These are phyloP conservation scores for Penaeus japonicus DNA, from an alignment of 1,140 invertebrate genomes.

Conservation along the genomic window DNA sequence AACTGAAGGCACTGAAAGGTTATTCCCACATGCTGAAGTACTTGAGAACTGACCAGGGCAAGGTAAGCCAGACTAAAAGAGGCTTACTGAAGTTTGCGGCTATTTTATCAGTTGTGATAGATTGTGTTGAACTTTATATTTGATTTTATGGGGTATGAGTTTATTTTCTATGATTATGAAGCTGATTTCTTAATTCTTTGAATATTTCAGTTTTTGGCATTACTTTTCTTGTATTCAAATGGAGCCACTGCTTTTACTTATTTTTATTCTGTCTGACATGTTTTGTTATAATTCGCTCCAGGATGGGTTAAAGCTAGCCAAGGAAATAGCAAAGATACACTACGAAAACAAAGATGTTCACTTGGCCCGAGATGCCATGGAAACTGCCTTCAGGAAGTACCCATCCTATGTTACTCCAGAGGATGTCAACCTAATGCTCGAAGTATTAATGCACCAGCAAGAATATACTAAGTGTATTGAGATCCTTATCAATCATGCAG, in stretches of 20 bases:
- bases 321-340: conserved; percentile 77
- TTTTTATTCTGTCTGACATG: not conserved
- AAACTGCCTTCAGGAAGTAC: conserved; percentile 72
- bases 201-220: too few species aligned
- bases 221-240: too few species aligned
- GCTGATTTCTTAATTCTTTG: too few species aligned
- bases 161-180: too few species aligned
- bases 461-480: conserved; percentile 76
- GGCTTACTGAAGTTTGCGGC: too few species aligned
- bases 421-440: conserved; percentile 85
- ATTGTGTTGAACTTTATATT: too few species aligned
- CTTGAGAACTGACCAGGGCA: conserved; percentile 72
- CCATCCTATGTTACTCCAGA: conserved; percentile 65
- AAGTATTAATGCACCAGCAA: conserved; percentile 78
- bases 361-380: conserved; percentile 79
- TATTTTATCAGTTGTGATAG: too few species aligned
- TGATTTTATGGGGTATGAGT: too few species aligned
- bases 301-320: conserved; percentile 78
- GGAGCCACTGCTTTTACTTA: too few species aligned
- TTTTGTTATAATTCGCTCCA: conserved; percentile 64
- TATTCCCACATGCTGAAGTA: conserved; percentile 77
- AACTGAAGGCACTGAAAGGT: conserved; percentile 74
- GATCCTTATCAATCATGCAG: conserved; percentile 69
- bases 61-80: conserved; percentile 59
- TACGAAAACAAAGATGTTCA: conserved; percentile 77